phyloP scores from a whole-genome alignment of 2,113 vertebrate genomes.

The Bubo bubo region DNA sequence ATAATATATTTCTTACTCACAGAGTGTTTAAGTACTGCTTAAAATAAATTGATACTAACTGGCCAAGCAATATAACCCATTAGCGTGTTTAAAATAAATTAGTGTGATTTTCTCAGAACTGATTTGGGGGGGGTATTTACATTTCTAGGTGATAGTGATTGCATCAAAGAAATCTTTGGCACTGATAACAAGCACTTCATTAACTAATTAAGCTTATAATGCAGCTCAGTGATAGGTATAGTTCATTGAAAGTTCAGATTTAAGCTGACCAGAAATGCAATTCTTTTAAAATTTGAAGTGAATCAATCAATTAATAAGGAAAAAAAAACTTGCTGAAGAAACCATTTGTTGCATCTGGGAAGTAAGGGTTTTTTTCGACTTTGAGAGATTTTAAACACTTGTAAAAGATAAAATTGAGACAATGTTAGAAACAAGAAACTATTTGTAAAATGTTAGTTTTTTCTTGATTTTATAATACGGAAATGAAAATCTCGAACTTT shows the following conservation, averaged over 20 bases:
- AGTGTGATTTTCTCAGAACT: background rate
- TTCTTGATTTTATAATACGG: background rate
- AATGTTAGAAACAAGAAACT: background rate
- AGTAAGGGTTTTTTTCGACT: background rate
- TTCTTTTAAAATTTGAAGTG: background rate
- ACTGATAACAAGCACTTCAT: background rate
- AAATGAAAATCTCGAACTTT: background rate
- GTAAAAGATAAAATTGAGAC: background rate
- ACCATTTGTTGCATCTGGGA: background rate
- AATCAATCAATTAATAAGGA: constrained; percentile 8
- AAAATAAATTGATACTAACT: constrained; percentile 23
- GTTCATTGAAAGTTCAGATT: constrained; percentile 58
- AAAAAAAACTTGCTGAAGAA: background rate
- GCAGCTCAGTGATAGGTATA: constrained; percentile 15
- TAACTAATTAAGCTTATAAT: constrained; percentile 47
- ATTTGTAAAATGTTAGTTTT: background rate
- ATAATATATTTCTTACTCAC: background rate
- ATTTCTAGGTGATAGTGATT: constrained; percentile 20
- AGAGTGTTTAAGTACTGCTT: constrained; percentile 28
- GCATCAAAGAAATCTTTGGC: background rate
- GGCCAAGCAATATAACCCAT: background rate
- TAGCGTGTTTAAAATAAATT: constrained; percentile 14
- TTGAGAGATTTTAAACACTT: background rate
- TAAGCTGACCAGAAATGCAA: constrained; percentile 48
- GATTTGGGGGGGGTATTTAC: background rate